phyloP scores from a whole-genome alignment of 2,888 invertebrate genomes.

The Nomada fucata region DNA sequence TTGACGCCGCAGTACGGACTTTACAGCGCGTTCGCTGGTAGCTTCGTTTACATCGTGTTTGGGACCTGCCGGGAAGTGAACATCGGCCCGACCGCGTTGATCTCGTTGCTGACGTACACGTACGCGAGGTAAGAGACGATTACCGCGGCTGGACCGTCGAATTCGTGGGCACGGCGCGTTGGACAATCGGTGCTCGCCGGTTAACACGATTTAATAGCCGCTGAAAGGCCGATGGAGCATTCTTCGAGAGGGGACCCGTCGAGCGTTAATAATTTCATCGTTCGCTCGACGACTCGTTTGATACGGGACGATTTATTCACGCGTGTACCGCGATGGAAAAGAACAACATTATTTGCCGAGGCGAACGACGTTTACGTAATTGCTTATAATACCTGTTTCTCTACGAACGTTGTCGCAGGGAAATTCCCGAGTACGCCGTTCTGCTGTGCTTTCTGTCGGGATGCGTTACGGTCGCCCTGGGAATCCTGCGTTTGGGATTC shows the following conservation, averaged over 20 bases:
- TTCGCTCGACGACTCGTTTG: no score
- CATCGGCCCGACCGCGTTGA: constrained; percentile 90
- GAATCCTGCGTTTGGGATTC: constrained; percentile 89
- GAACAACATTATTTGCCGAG: no score
- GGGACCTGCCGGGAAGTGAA: constrained; percentile 90
- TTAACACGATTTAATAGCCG: constrained; percentile 16
- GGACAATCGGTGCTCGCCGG: constrained; percentile 30
- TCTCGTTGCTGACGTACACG: constrained; percentile 90
- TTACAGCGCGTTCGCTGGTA: constrained; percentile 92
- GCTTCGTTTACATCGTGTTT: constrained; percentile 91
- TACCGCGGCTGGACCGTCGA: neutral
- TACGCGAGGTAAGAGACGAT: constrained; percentile 82
- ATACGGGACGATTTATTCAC: no score
- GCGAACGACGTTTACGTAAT: no score
- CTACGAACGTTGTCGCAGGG: constrained; percentile 64
- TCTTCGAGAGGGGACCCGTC: neutral
- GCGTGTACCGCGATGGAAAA: no score
- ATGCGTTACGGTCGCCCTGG: constrained; percentile 87
- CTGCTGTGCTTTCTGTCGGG: constrained; percentile 89
- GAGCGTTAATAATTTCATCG: no score
- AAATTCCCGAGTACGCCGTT: constrained; percentile 87
- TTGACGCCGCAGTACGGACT: constrained; percentile 89
- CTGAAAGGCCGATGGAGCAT: constrained; percentile 23
- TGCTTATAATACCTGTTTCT: no score
- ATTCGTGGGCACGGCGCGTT: constrained; percentile 2